Evolutionary conservation across 1,140 invertebrate genomes (phyloP).

Genomic region (Drosophila cardini): DNA sequence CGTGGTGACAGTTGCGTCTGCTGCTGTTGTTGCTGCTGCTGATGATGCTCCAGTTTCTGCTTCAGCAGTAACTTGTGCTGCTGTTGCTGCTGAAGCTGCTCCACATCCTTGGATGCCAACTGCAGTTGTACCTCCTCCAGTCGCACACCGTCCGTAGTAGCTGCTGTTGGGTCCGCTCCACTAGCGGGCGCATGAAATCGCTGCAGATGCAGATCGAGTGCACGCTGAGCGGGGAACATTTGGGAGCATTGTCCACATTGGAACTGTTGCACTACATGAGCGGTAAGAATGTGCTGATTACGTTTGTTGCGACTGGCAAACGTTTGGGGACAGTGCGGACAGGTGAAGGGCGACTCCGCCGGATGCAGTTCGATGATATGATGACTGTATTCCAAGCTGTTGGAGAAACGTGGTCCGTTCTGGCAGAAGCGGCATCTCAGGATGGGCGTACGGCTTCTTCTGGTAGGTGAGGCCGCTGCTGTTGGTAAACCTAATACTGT

Average conservation of each 20-base stretch:
- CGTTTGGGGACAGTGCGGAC: constrained; percentile 71
- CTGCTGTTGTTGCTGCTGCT: not conserved
- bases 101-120: constrained; percentile 31
- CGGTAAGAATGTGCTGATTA: constrained; percentile 71
- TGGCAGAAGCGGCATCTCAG: constrained; percentile 79
- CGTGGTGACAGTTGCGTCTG: not conserved
- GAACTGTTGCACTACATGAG: constrained; percentile 72
- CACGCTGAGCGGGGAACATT: constrained; percentile 74
- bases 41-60: not conserved
- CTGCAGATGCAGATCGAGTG: constrained; percentile 73
- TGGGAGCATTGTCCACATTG: constrained; percentile 78
- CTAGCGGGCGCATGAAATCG: constrained; percentile 56
- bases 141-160: constrained; percentile 41
- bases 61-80: not conserved
- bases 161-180: not conserved
- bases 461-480: constrained; percentile 45
- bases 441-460: constrained; percentile 48
- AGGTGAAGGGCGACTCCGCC: constrained; percentile 71
- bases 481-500: constrained; percentile 60
- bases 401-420: constrained; percentile 77
- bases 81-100: constrained; percentile 25
- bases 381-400: constrained; percentile 73
- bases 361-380: constrained; percentile 81
- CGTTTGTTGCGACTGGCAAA: constrained; percentile 71
- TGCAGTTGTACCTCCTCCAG: constrained; percentile 77